phyloP scores from a whole-genome alignment of 2,797 vertebrate species.

The Odontamblyopus rebecca region DNA sequence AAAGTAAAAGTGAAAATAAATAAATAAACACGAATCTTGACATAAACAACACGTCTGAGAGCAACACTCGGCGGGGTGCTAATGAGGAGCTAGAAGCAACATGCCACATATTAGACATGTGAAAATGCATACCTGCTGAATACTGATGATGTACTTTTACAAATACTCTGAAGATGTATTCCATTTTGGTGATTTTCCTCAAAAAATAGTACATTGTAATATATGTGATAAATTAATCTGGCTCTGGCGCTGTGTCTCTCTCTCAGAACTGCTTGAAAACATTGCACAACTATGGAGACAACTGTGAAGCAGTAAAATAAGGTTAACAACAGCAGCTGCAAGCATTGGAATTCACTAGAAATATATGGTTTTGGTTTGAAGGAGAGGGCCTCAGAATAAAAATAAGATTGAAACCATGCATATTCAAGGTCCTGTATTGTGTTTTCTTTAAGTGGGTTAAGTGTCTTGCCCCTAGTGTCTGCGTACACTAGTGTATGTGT shows the following conservation, averaged over 20 bases:
- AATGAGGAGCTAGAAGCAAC: slow-evolving; percentile 18
- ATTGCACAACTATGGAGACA: not conserved
- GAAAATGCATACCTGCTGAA: slow-evolving; percentile 14
- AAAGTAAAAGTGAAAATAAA: slow-evolving; percentile 2
- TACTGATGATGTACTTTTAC: slow-evolving; percentile 4
- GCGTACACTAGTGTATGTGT: too few species aligned
- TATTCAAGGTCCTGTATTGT: too few species aligned
- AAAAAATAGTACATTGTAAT: too few species aligned
- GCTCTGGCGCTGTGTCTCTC: too few species aligned
- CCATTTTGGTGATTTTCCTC: not conserved
- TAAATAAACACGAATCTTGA: slow-evolving; percentile 6
- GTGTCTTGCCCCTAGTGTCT: not conserved
- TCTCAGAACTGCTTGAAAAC: not conserved
- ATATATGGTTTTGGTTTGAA: too few species aligned
- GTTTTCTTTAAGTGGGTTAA: too few species aligned
- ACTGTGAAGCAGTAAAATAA: not conserved
- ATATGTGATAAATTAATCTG: too few species aligned
- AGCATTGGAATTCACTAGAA: too few species aligned
- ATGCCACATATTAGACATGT: slow-evolving; percentile 21
- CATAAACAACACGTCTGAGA: slow-evolving; percentile 17
- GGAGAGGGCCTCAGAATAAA: too few species aligned
- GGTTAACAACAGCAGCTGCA: too few species aligned
- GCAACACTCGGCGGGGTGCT: slow-evolving; percentile 20
- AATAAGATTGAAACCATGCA: too few species aligned
- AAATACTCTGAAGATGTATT: not conserved